Evolutionary conservation across 1,140 invertebrate species (phyloP).

Genomic region (Meloidogyne hapla): DNA sequence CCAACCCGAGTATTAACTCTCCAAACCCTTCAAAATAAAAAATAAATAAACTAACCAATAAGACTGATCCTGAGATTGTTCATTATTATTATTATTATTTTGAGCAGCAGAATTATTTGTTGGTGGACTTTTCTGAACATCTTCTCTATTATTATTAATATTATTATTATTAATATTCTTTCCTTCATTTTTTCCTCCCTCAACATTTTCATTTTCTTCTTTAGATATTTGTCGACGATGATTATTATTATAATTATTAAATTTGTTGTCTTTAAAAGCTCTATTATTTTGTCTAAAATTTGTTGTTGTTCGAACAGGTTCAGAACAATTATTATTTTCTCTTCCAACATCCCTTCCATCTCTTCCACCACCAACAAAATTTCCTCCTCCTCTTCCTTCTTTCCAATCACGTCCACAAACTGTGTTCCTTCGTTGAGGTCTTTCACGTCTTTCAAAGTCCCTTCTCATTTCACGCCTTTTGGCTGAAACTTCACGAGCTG

Average conservation of each 20-base stretch:
- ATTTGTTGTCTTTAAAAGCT: neutral
- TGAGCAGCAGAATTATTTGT: neutral
- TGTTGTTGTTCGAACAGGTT: neutral
- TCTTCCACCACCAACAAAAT: too few relatives aligned
- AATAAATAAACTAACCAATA: neutral
- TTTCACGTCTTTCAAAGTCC: constrained; percentile 1
- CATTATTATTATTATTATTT: constrained; percentile 1
- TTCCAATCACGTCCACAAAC: neutral
- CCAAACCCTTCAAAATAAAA: neutral
- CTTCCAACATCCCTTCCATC: neutral
- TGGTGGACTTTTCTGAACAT: neutral
- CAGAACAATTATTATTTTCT: neutral
- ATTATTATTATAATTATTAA: neutral
- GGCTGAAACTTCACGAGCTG: constrained; percentile 12
- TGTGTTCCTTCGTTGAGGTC: constrained; percentile 4
- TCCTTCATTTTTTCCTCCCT: neutral
- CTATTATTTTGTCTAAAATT: neutral
- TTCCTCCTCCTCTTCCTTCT: neutral
- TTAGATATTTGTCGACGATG: neutral
- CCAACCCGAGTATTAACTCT: too few relatives aligned
- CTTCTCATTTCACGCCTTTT: constrained; percentile 10
- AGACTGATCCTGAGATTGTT: neutral
- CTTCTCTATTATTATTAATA: neutral
- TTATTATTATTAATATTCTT: neutral
- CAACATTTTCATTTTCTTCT: neutral